These are phyloP conservation scores for Rhagonycha fulva DNA, from an alignment of 2,888 invertebrate species.

Conservation along the genomic window DNA sequence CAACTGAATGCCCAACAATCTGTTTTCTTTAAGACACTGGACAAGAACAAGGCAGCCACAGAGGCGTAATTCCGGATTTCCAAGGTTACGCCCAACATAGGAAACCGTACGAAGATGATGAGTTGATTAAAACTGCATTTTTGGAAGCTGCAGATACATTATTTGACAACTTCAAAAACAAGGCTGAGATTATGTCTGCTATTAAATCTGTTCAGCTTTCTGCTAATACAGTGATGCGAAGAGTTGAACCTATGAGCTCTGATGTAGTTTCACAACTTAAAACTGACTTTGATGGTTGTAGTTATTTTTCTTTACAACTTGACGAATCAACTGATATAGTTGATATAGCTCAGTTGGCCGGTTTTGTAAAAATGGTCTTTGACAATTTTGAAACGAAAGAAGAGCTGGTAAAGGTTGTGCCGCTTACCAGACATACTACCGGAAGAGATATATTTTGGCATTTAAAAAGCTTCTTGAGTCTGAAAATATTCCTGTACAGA, in stretches of 20 bases:
- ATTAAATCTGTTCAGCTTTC: constrained; percentile 39
- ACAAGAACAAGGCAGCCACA: too few relatives aligned
- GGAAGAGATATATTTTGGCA: constrained; percentile 29
- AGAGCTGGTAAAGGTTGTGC: constrained; percentile 30
- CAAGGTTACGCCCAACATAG: constrained; percentile 13
- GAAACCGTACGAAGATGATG: constrained; percentile 37
- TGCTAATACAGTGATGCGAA: constrained; percentile 31
- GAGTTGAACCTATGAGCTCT: constrained; percentile 16
- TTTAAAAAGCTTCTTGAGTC: constrained; percentile 21
- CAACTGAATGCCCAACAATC: too few relatives aligned
- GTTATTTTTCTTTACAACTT: constrained; percentile 30
- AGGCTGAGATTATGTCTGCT: constrained; percentile 37
- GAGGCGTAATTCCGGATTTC: too few relatives aligned
- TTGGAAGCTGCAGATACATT: constrained; percentile 30
- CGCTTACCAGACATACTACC: constrained; percentile 26
- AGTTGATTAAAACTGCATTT: constrained; percentile 37
- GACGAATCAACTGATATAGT: constrained; percentile 28
- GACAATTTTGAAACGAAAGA: constrained; percentile 29
- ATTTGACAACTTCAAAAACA: constrained; percentile 30
- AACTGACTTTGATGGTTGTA: constrained; percentile 29
- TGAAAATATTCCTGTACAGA: constrained; percentile 24
- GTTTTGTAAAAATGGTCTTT: constrained; percentile 3
- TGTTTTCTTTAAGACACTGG: too few relatives aligned
- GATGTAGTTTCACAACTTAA: constrained; percentile 20
- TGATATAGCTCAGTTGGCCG: constrained; percentile 24